These are phyloP conservation scores for Nipponia nippon DNA, from an alignment of 2,113 vertebrate species.

Conservation along the genomic window DNA sequence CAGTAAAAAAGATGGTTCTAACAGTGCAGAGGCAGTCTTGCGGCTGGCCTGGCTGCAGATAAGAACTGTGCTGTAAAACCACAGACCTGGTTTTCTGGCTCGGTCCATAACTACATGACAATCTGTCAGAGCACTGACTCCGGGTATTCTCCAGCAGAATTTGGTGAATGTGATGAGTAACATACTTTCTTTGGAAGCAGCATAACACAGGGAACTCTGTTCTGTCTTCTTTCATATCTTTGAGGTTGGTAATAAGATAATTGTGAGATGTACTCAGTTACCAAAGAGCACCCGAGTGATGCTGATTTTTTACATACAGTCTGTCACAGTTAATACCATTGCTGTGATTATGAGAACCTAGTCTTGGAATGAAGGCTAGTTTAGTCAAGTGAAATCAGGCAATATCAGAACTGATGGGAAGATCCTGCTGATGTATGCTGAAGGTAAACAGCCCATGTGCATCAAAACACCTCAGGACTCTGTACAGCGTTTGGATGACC, in stretches of 20 bases:
- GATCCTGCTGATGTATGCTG: neutral
- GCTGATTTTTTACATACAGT: neutral
- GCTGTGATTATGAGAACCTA: neutral
- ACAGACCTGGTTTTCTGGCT: neutral
- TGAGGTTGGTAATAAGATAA: neutral
- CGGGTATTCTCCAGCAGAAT: neutral
- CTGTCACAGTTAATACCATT: neutral
- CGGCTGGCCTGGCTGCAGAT: neutral
- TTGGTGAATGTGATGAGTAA: neutral
- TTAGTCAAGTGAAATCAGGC: neutral
- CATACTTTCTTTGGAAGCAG: neutral
- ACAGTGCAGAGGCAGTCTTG: neutral
- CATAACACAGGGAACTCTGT: fast-evolving
- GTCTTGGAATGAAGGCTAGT: neutral
- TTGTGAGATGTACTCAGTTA: neutral
- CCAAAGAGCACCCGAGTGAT: neutral
- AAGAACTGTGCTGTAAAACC: neutral
- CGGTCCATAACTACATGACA: neutral
- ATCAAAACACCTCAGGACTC: neutral
- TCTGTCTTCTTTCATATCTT: neutral
- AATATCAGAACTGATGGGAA: neutral
- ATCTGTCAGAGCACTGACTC: neutral
- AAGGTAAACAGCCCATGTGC: neutral
- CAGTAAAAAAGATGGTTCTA: neutral
- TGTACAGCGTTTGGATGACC: neutral